Percentiles rank a stretch among this genome's conserved stretches.
Conservation (phyloP, 2,113 vertebrate genomes). For the Dermatemys mawii region DNA sequence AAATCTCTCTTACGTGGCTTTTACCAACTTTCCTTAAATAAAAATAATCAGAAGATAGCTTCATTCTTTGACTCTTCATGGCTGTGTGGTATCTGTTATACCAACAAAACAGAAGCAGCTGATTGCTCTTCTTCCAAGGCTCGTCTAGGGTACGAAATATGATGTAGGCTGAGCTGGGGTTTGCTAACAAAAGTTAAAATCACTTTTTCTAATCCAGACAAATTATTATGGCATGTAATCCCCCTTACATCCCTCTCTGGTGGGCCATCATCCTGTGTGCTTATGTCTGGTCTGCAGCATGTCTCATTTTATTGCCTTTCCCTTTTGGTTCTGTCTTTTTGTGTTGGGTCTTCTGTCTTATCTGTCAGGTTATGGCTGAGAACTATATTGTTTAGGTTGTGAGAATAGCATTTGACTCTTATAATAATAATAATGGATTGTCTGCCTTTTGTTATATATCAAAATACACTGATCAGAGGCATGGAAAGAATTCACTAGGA, state of each 20-base stretch:
- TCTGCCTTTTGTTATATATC: background rate
- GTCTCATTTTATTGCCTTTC: background rate
- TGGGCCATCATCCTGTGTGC: background rate
- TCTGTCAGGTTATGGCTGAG: background rate
- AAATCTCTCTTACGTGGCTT: too few species aligned
- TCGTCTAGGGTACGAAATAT: too few species aligned
- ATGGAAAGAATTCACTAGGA: background rate
- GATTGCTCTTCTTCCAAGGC: too few species aligned
- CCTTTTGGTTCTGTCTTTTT: background rate
- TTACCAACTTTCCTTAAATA: too few species aligned
- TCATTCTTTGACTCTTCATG: too few species aligned
- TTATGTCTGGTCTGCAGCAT: background rate
- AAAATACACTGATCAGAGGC: background rate
- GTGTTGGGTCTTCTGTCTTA: background rate
- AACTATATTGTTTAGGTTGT: background rate
- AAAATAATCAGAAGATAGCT: too few species aligned
- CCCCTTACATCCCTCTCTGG: too few species aligned
- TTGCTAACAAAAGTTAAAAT: background rate
- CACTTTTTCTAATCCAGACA: background rate
- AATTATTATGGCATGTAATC: background rate
- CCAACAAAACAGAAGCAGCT: too few species aligned
- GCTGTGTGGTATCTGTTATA: too few species aligned
- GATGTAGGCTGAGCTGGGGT: too few species aligned
- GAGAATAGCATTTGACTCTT: background rate
- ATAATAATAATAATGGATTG: background rate